phyloP scores from a whole-genome alignment of 1,140 invertebrate species.

The Manduca sexta region DNA sequence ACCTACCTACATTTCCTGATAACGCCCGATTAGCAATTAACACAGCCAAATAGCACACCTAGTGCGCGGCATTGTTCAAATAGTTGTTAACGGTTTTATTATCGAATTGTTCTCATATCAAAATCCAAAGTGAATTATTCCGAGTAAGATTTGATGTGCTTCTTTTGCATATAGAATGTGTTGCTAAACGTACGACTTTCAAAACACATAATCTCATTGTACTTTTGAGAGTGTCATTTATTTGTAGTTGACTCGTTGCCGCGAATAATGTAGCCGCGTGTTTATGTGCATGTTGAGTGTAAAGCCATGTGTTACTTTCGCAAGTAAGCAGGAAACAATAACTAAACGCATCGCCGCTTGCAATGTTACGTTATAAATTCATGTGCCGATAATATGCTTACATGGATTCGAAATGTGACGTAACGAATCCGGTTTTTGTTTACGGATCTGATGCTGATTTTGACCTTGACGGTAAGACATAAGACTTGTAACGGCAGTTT shows the following conservation, averaged over 20 bases:
- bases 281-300: slow-evolving; percentile 33
- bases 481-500: slow-evolving; percentile 9
- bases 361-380: slow-evolving; percentile 22
- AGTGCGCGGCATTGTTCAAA: slow-evolving; percentile 28
- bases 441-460: slow-evolving; percentile 38
- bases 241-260: slow-evolving; percentile 30
- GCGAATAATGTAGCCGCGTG: slow-evolving; percentile 37
- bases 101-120: slow-evolving; percentile 12
- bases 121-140: slow-evolving; percentile 35
- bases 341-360: slow-evolving; percentile 23
- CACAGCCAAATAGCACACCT: slow-evolving; percentile 38
- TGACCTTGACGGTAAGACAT: slow-evolving; percentile 53
- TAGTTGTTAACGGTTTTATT: slow-evolving; percentile 15
- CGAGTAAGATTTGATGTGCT: slow-evolving; percentile 26
- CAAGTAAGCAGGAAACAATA: slow-evolving; percentile 42
- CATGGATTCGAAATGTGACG: slow-evolving; percentile 46
- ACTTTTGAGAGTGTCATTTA: slow-evolving; percentile 35
- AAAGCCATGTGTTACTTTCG: slow-evolving; percentile 31
- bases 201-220: slow-evolving; percentile 19
- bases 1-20: slow-evolving; percentile 47
- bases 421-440: slow-evolving; percentile 58
- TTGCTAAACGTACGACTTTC: slow-evolving; percentile 56
- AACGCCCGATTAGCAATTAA: slow-evolving; percentile 51
- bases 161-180: slow-evolving; percentile 56
- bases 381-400: slow-evolving; percentile 33